Base-by-base conservation (phyloP, 1,140 invertebrate species). In the Glomeris maerens region DNA sequence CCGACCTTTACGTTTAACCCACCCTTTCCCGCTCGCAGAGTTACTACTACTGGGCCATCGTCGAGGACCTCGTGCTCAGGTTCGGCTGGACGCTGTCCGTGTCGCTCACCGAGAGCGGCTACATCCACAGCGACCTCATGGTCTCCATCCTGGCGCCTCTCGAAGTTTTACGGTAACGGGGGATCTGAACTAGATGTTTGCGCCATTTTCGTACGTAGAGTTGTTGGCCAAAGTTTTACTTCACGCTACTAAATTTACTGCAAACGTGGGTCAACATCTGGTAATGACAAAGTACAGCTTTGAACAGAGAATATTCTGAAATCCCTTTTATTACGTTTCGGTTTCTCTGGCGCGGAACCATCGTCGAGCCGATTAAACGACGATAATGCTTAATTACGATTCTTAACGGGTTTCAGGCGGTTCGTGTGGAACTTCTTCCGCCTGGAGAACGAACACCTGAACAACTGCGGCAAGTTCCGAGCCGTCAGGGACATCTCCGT, bases 351-450 rank as follows among this genome's bases (percentile, higher is more conserved):
- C n/a, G n/a, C n/a, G n/a, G n/a, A n/a, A n/a, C n/a, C n/a, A n/a
- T n/a, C n/a, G n/a, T n/a, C n/a, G n/a, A n/a, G n/a, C n/a, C n/a
- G n/a, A n/a, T n/a, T n/a, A n/a, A n/a, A n/a, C n/a, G n/a, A n/a
- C n/a, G n/a, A n/a, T n/a, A n/a, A n/a, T n/a, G n/a, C n/a, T n/a
- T n/a, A n/a, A n/a, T n/a, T n/a, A n/a, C n/a, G n/a, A n/a, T n/a
- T n/a, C n/a, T n/a, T n/a, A n/a, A n/a, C 55, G 54, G 49, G 42
- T 62, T 54, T 31, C 59, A 92, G 91, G 60, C 75, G 94, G 50
- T 99, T 99, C 71, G 80, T 99, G 29, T 99, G 96, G 96, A 99
- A 99, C 69, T 99, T 94, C 66, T 98, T 98, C 73, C 93, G 96
- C 1, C 66, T 99, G 55, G 96, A 99, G 71, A 99, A 99, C 71